Conservation (phyloP, 2,113 vertebrate genomes). For the Geococcyx californianus region DNA sequence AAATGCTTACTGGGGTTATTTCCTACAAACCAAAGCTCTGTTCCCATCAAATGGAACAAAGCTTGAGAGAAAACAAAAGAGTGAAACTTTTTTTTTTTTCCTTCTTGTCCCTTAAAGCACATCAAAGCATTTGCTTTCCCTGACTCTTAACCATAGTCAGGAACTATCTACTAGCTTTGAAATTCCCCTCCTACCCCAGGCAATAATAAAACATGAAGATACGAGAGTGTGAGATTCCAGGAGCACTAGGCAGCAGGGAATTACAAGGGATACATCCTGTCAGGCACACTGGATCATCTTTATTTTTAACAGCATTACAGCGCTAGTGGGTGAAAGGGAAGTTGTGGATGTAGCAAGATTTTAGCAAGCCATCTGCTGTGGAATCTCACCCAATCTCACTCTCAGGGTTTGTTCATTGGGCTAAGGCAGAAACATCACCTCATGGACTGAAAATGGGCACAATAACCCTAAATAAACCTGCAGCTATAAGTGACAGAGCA, state of each 20-base stretch:
- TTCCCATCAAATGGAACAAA: neutral
- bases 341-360: slow-evolving; percentile 11
- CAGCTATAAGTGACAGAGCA: neutral
- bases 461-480: neutral
- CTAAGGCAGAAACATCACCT: neutral
- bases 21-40: neutral
- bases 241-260: slow-evolving; percentile 12
- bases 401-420: neutral
- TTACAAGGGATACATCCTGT: slow-evolving; percentile 50
- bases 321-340: slow-evolving; percentile 40
- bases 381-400: neutral
- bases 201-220: neutral
- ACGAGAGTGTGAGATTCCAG: neutral
- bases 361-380: neutral
- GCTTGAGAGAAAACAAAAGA: neutral
- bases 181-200: slow-evolving; percentile 14
- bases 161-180: neutral
- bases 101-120: neutral
- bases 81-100: neutral
- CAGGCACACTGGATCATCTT: slow-evolving; percentile 50
- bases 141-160: neutral
- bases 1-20: neutral
- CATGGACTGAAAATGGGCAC: neutral
- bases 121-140: slow-evolving; percentile 17
- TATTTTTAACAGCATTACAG: slow-evolving; percentile 66